These are phyloP conservation scores for Mylabris sibirica DNA, from an alignment of 2,888 invertebrate genomes.

Conservation along the genomic window DNA sequence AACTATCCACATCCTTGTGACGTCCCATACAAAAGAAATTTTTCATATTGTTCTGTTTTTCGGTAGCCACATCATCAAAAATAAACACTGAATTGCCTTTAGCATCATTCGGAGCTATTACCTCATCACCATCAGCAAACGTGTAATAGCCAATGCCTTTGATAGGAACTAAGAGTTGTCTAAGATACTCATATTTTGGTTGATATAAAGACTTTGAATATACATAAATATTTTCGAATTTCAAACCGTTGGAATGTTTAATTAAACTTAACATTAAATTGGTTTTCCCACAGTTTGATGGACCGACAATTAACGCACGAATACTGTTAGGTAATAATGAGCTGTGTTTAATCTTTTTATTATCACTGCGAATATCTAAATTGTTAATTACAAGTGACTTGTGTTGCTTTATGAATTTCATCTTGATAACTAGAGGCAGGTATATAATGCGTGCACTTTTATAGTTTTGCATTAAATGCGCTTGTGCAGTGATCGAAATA, in stretches of 20 bases:
- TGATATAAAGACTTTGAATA: slow-evolving; percentile 38
- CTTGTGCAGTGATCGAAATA: neutral
- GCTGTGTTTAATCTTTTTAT: slow-evolving; percentile 14
- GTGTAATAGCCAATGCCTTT: slow-evolving; percentile 43
- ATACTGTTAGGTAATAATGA: slow-evolving; percentile 45
- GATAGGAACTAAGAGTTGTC: slow-evolving; percentile 40
- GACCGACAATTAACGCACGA: slow-evolving; percentile 48
- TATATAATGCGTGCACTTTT: slow-evolving; percentile 19
- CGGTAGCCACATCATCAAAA: slow-evolving; percentile 56
- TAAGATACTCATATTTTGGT: slow-evolving; percentile 47
- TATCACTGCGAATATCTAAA: neutral
- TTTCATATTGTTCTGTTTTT: slow-evolving; percentile 48
- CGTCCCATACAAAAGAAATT: slow-evolving; percentile 51
- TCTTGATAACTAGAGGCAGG: neutral
- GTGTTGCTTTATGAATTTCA: neutral
- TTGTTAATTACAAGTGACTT: neutral
- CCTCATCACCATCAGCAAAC: slow-evolving; percentile 38
- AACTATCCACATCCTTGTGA: slow-evolving; percentile 51
- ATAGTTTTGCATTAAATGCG: slow-evolving; percentile 8
- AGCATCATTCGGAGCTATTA: slow-evolving; percentile 40
- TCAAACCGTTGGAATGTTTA: slow-evolving; percentile 49
- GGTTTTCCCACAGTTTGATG: slow-evolving; percentile 55
- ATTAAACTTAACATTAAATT: slow-evolving; percentile 52
- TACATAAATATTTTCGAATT: slow-evolving; percentile 1
- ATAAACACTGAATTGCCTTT: slow-evolving; percentile 52